A percentile compares a stretch with the other conserved stretches of the same genome.
phyloP scores from a whole-genome alignment of 2,113 vertebrate genomes.

The Phainopepla nitens region DNA sequence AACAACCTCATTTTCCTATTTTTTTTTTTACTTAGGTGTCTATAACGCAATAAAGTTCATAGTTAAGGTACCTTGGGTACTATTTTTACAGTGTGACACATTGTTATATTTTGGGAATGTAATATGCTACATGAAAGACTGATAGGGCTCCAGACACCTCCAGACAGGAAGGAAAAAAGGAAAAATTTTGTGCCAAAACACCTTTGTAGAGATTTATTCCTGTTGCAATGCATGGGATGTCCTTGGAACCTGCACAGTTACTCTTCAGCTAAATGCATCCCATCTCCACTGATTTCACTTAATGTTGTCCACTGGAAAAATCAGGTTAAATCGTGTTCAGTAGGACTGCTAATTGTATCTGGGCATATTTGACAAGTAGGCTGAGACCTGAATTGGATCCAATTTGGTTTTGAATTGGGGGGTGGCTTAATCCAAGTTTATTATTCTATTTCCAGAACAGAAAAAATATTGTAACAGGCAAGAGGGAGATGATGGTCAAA shows the following conservation, averaged over 20 bases:
- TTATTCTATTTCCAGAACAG: neutral
- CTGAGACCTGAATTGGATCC: neutral
- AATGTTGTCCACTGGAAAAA: neutral
- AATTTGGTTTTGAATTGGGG: neutral
- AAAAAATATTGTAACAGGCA: accelerated
- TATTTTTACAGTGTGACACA: neutral
- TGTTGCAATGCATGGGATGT: neutral
- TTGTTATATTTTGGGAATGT: neutral
- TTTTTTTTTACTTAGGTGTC: neutral
- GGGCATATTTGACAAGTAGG: neutral
- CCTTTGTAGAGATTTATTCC: neutral
- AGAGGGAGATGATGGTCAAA: neutral
- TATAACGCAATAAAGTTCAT: neutral
- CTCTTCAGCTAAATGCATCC: neutral
- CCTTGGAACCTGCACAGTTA: neutral
- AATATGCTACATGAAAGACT: neutral
- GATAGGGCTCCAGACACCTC: neutral
- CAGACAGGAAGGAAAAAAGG: neutral
- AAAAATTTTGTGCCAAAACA: neutral
- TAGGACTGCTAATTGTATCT: neutral
- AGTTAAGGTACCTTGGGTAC: neutral
- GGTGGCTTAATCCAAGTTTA: neutral
- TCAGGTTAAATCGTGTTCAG: neutral
- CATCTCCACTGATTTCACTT: neutral
- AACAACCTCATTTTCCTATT: neutral